Base-by-base conservation (phyloP, 1,140 invertebrate genomes). In the Lasaia peninsularis region DNA sequence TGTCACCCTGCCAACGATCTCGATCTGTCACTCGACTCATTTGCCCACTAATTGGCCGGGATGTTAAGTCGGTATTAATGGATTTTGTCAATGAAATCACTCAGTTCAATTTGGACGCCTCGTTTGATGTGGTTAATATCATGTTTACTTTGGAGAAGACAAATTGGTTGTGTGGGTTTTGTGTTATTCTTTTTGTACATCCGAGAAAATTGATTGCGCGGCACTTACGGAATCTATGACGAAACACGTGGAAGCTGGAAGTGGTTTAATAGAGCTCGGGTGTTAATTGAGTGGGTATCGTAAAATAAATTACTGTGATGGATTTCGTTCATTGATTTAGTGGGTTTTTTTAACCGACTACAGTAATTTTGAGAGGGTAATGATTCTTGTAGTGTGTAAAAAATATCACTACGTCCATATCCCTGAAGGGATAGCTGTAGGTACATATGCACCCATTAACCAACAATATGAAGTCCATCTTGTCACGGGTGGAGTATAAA, bases 11-110 rank as follows among this genome's bases (percentile, higher is more conserved):
- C 80, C 80, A 86, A 75, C 74, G 67, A 74, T 71, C 69, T 65
- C 63, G 65, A 81, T 85, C 84, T 87, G 84, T 85, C 84, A 87
- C 69, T 74, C 62, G 76, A 51, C 74, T 80, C 78, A 81, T 87
- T 82, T 85, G 81, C 83, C 83, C 84, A 81, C 80, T 80, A 85
- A 87, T 85, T 78, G 81, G 67, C 61, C 64, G 62, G 58, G 75
- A 79, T 73, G 67, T 64, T 65, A 68, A 60, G 62, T 63, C 67
- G 68, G 74, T 71, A 77, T 83, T 87, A 85, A 87, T 87, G 80
- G 80, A 84, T 78, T 80, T 80, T 82, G 81, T 87, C 80, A 86
- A 83, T 81, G 80, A 62, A 67, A 75, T 69, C 63, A 65, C 66
- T 70, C 71, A 65, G 71, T 64, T 73, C 67, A 71, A 80, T 78